Percentiles rank a stretch among this genome's conserved stretches.
phyloP scores from a whole-genome alignment of 2,797 vertebrate genomes.

The Tadarida brasiliensis region DNA sequence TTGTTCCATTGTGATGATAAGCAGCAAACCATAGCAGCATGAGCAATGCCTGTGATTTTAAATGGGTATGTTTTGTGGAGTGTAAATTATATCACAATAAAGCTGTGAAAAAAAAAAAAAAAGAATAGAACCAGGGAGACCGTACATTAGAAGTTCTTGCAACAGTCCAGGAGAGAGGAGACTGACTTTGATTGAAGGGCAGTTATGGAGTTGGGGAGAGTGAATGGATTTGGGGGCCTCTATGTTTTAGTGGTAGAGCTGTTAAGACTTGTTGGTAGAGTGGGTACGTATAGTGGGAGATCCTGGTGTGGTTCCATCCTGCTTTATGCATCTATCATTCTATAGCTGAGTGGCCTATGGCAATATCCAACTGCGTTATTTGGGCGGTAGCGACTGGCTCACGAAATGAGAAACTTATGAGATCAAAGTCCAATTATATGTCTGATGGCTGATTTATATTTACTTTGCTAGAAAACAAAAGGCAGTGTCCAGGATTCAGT shows the following conservation, averaged over 20 bases:
- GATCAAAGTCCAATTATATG: background rate
- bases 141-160: background rate
- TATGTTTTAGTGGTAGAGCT: background rate
- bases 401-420: background rate
- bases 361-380: background rate
- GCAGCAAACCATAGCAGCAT: background rate
- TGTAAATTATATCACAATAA: background rate
- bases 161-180: background rate
- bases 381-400: background rate
- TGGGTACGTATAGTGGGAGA: background rate
- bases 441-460: background rate
- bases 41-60: background rate
- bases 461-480: slow-evolving; percentile 58
- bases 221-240: background rate
- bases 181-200: background rate
- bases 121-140: background rate
- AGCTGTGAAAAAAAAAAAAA: background rate
- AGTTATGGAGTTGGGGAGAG: background rate
- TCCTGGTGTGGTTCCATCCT: background rate
- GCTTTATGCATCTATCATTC: background rate
- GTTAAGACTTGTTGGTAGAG: background rate
- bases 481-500: background rate
- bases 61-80: background rate
- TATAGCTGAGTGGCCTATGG: background rate
- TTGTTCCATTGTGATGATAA: background rate